Conservation (phyloP, 2,888 invertebrate species). For the Rotaria magnacalcarata region DNA sequence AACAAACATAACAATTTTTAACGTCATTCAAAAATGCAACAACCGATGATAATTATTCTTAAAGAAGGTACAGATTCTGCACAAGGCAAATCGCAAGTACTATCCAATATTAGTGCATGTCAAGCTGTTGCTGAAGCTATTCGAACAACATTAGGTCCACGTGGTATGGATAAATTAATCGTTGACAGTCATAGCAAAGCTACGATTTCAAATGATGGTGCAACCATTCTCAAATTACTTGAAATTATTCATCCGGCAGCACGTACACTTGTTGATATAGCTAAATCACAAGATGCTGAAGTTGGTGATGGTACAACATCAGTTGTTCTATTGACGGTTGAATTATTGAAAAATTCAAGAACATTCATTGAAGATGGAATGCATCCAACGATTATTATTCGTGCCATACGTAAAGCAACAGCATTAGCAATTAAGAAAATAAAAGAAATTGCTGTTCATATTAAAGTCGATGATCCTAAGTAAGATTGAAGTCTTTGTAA, state of each 20-base stretch:
- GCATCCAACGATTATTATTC: conserved; percentile 86
- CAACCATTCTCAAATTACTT: conserved; percentile 93
- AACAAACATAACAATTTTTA: no score
- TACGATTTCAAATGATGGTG: conserved; percentile 97
- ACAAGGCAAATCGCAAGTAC: conserved; percentile 89
- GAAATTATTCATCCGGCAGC: conserved; percentile 98
- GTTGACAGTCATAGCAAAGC: conserved; percentile 82
- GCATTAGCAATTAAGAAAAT: conserved; percentile 73
- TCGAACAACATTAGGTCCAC: conserved; percentile 90
- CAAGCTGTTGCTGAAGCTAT: conserved; percentile 87
- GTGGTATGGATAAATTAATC: conserved; percentile 98
- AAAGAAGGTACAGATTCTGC: conserved; percentile 87
- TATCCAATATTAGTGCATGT: conserved; percentile 95
- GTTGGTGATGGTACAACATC: conserved; percentile 98
- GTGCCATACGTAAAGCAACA: conserved; percentile 79
- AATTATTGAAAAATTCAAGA: conserved; percentile 87
- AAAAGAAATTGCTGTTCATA: conserved; percentile 71
- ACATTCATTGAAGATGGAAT: conserved; percentile 92
- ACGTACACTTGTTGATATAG: conserved; percentile 93
- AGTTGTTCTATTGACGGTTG: conserved; percentile 88
- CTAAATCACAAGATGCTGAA: conserved; percentile 96
- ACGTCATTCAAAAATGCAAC: conserved; percentile 68
- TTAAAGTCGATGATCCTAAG: conserved; percentile 51
- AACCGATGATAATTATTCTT: conserved; percentile 91
- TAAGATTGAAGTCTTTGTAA: not conserved